Percentiles rank a stretch among this genome's conserved stretches.
Conservation (phyloP, 2,888 invertebrate species). For the Seladonia tumulorum region DNA sequence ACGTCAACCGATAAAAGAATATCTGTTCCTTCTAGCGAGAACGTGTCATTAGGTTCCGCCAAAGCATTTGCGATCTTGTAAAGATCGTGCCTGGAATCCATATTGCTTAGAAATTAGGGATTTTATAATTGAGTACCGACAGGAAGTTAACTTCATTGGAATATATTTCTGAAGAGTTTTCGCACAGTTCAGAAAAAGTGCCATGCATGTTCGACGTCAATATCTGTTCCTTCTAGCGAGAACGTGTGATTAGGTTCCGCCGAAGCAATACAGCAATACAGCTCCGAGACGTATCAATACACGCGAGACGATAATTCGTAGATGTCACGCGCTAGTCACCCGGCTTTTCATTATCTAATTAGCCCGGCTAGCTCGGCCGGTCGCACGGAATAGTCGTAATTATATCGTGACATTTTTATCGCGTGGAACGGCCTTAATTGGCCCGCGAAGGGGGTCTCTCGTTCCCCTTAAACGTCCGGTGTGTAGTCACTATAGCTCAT, state of each 20-base stretch:
- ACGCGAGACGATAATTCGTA: slow-evolving; percentile 32
- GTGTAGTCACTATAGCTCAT: slow-evolving; percentile 18
- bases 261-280: neutral
- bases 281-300: neutral
- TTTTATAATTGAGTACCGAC: neutral
- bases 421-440: slow-evolving; percentile 43
- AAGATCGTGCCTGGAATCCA: too few species aligned
- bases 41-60: too few species aligned
- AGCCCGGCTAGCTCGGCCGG: slow-evolving; percentile 1
- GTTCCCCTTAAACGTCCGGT: slow-evolving; percentile 16
- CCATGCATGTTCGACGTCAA: too few species aligned
- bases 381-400: slow-evolving; percentile 49
- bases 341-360: slow-evolving; percentile 27
- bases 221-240: neutral
- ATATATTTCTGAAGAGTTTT: neutral
- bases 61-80: neutral
- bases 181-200: neutral
- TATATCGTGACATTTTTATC: slow-evolving; percentile 54
- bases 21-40: too few species aligned
- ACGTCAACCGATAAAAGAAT: too few species aligned
- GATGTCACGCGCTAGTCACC: slow-evolving; percentile 52
- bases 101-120: too few species aligned
- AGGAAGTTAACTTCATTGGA: neutral
- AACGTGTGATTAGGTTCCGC: neutral
- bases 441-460: slow-evolving; percentile 17